Percentiles rank a stretch among this genome's conserved stretches.
phyloP scores from a whole-genome alignment of 2,888 invertebrate species.

The Trichogramma evanescens region DNA sequence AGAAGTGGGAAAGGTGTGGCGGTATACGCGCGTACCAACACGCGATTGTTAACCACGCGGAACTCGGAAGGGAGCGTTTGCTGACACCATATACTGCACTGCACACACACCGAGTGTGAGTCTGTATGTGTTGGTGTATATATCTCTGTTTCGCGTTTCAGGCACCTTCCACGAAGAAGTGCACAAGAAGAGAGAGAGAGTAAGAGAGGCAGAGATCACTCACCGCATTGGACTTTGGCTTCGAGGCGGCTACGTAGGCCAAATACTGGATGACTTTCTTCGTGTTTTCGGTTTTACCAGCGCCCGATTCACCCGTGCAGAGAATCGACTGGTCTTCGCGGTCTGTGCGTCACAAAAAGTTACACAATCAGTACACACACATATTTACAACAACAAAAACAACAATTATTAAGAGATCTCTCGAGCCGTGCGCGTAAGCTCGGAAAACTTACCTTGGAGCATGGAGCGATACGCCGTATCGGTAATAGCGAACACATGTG shows the following conservation, averaged over 20 bases:
- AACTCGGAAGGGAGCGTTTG: too few species aligned
- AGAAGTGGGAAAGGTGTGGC: too few species aligned
- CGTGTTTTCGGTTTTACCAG: slow-evolving; percentile 99
- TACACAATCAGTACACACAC: neutral
- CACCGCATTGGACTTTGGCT: slow-evolving; percentile 86
- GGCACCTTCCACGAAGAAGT: neutral
- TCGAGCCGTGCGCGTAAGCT: neutral
- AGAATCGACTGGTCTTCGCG: slow-evolving; percentile 99
- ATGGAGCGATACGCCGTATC: slow-evolving; percentile 98
- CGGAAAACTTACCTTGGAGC: slow-evolving; percentile 79
- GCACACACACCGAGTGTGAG: neutral
- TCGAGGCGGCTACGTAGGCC: slow-evolving; percentile 97
- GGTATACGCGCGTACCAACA: too few species aligned
- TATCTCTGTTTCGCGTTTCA: neutral
- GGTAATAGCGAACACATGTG: slow-evolving; percentile 99
- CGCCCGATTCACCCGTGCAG: slow-evolving; percentile 99
- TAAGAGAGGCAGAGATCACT: slow-evolving; percentile 42
- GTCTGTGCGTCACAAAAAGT: slow-evolving; percentile 63
- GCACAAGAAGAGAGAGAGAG: neutral
- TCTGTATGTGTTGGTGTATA: slow-evolving; percentile 14
- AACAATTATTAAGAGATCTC: too few species aligned
- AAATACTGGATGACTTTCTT: slow-evolving; percentile 99
- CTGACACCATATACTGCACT: too few species aligned
- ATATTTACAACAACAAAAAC: too few species aligned
- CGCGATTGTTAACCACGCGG: too few species aligned